phyloP scores from a whole-genome alignment of 2,797 vertebrate species.

The Acrossocheilus wenchowensis region DNA sequence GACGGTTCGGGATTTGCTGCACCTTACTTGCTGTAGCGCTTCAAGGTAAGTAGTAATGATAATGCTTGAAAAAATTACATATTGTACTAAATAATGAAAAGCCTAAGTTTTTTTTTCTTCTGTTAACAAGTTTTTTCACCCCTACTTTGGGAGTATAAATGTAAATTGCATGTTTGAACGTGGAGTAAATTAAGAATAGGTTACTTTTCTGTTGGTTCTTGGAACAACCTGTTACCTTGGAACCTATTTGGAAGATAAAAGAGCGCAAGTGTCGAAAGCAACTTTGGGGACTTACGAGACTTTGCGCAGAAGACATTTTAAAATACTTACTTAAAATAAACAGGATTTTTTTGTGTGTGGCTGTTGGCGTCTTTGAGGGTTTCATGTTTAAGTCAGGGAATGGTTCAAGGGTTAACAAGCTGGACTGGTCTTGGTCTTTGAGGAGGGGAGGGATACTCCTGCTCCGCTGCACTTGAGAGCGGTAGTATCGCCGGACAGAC shows the following conservation, averaged over 20 bases:
- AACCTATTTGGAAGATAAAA: background rate
- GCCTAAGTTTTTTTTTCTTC: no score
- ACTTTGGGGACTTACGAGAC: background rate
- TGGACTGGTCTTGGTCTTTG: conserved; percentile 31
- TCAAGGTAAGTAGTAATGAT: conserved; percentile 67
- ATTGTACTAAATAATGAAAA: background rate
- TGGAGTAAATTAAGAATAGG: background rate
- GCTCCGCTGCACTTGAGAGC: conserved; percentile 52
- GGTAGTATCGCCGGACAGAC: conserved; percentile 38
- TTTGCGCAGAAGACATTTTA: background rate
- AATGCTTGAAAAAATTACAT: background rate
- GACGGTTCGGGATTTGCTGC: conserved; percentile 70
- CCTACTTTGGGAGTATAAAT: background rate
- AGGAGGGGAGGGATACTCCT: conserved; percentile 28
- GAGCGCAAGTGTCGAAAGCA: conserved; percentile 2
- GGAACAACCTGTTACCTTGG: conserved; percentile 47
- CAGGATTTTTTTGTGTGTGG: background rate
- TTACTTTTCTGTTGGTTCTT: background rate
- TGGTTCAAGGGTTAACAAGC: conserved; percentile 48
- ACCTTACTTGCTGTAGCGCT: conserved; percentile 73
- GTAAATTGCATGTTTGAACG: background rate
- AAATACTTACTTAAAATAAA: background rate
- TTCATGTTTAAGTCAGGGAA: conserved; percentile 4
- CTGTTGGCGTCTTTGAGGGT: background rate
- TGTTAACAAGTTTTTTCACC: background rate